Percentiles rank a stretch among this genome's conserved stretches.
These are phyloP conservation scores for Saguinus midas DNA, from an alignment of 2,113 vertebrate genomes.

Conservation along the genomic window DNA sequence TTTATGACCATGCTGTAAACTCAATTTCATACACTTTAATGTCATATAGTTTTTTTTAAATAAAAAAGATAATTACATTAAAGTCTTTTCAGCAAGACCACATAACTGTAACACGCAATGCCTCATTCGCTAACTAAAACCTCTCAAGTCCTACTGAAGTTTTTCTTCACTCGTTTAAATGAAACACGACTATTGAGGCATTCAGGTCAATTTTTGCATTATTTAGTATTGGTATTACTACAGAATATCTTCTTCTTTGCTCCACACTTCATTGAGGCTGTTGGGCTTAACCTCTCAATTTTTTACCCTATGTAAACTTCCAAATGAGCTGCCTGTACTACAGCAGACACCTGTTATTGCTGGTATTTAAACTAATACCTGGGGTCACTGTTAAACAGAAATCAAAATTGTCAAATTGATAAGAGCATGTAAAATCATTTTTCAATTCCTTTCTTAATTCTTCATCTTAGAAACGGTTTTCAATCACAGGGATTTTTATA, in stretches of 20 bases:
- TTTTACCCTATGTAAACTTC: not conserved
- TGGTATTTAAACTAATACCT: not conserved
- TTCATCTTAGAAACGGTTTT: slow-evolving; percentile 19
- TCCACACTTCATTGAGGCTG: not conserved
- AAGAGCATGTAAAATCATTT: not conserved
- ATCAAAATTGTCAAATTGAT: not conserved
- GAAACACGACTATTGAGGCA: not conserved
- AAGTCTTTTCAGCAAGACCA: slow-evolving; percentile 21
- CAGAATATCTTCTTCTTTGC: not conserved
- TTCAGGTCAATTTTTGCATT: not conserved
- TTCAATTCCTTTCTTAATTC: slow-evolving; percentile 2
- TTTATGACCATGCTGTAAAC: slow-evolving; percentile 22
- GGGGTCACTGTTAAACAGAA: not conserved
- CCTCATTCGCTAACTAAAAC: not conserved
- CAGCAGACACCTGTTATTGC: not conserved
- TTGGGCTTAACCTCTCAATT: not conserved
- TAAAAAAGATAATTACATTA: not conserved
- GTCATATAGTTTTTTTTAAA: not conserved
- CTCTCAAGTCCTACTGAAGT: not conserved
- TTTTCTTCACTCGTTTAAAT: not conserved
- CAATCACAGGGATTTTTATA: not conserved
- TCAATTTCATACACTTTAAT: not conserved
- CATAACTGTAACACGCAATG: not conserved
- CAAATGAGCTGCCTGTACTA: not conserved
- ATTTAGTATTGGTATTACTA: not conserved